Percentiles rank a stretch among this genome's conserved stretches.
Conservation (phyloP, 2,888 invertebrate species). For the Phlogophora meticulosa region DNA sequence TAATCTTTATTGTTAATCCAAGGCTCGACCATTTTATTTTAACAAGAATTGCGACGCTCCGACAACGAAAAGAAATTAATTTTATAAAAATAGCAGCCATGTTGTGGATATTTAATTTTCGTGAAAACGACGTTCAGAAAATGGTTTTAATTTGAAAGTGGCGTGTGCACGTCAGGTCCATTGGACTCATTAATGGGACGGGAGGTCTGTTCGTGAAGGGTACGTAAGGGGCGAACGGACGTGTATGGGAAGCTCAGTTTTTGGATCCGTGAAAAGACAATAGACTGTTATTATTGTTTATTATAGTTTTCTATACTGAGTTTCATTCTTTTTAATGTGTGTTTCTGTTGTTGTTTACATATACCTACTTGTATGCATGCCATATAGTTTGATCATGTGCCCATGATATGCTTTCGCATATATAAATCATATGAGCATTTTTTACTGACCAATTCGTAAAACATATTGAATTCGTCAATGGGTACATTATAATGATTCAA, state of each 20-base stretch:
- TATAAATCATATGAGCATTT: too few species aligned
- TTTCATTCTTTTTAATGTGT: not conserved
- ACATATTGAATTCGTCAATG: too few species aligned
- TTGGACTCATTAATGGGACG: constrained; percentile 44
- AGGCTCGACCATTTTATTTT: constrained; percentile 50
- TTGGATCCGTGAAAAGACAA: constrained; percentile 30
- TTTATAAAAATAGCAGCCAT: constrained; percentile 37
- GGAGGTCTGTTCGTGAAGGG: constrained; percentile 38
- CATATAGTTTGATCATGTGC: too few species aligned
- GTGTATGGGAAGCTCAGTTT: constrained; percentile 23
- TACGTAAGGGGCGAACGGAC: constrained; percentile 10
- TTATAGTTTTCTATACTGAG: not conserved
- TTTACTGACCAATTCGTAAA: too few species aligned
- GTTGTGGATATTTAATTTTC: constrained; percentile 43
- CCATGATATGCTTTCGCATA: too few species aligned
- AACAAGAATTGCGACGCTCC: constrained; percentile 50
- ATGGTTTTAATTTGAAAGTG: constrained; percentile 49
- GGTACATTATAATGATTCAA: too few species aligned
- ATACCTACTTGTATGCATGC: too few species aligned
- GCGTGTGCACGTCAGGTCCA: constrained; percentile 30
- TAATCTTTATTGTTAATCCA: constrained; percentile 69
- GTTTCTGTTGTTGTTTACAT: not conserved
- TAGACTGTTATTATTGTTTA: constrained; percentile 17
- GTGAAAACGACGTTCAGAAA: constrained; percentile 36
- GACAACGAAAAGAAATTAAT: constrained; percentile 46